Conservation (phyloP, 1,140 invertebrate genomes). For the Camponotus floridanus region DNA sequence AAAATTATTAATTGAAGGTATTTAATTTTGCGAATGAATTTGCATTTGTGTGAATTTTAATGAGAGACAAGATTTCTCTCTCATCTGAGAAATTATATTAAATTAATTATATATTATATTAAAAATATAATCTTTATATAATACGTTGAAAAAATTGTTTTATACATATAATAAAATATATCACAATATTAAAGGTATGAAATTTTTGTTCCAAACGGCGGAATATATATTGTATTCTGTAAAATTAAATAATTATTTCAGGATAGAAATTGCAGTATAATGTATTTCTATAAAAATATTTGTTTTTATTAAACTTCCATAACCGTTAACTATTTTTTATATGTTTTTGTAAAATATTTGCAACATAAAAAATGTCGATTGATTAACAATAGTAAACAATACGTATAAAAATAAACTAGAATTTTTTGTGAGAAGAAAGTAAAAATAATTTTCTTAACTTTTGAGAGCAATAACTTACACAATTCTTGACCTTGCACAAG, state of each 20-base stretch:
- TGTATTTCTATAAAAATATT: background rate
- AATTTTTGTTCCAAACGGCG: background rate
- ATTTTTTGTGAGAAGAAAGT: constrained; percentile 38
- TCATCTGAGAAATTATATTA: too few species aligned
- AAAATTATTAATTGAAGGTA: background rate
- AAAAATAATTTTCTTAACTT: constrained; percentile 23
- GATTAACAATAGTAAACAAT: background rate
- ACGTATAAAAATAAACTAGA: background rate
- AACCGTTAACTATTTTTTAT: background rate
- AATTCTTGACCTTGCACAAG: constrained; percentile 53
- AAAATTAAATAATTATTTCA: constrained; percentile 10
- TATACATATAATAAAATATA: background rate
- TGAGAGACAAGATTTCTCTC: too few species aligned
- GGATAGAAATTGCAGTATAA: background rate
- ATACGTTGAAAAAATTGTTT: background rate
- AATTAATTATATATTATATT: too few species aligned
- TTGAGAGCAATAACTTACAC: constrained; percentile 31
- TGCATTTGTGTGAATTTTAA: too few species aligned
- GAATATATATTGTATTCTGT: background rate
- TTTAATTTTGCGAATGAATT: background rate
- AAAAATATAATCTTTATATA: too few species aligned
- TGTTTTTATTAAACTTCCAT: background rate
- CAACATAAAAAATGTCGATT: background rate
- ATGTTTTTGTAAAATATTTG: background rate
- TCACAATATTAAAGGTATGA: background rate